phyloP scores from a whole-genome alignment of 2,113 vertebrate species.

The Mellivora capensis region DNA sequence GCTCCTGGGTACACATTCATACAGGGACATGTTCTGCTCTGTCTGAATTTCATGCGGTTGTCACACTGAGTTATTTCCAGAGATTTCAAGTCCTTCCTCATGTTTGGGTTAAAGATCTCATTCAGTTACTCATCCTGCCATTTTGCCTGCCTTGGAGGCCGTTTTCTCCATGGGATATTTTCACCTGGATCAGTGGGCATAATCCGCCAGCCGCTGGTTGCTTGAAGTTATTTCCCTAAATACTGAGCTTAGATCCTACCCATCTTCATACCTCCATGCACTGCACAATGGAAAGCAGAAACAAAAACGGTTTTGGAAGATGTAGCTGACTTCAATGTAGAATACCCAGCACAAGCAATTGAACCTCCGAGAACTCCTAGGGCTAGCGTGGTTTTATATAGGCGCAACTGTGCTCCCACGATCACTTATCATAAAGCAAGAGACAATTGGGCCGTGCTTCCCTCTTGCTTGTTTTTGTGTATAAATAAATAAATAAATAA shows the following conservation, averaged over 20 bases:
- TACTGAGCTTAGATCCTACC: not conserved
- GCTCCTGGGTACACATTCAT: not conserved
- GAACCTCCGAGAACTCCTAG: conserved; percentile 26
- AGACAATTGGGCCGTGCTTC: conserved; percentile 37
- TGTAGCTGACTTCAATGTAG: not conserved
- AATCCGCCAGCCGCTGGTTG: conserved; percentile 38
- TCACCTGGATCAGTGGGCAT: conserved; percentile 38
- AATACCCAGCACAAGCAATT: conserved; percentile 11
- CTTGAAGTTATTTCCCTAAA: conserved; percentile 8
- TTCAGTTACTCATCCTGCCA: conserved; percentile 49
- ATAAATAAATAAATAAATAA: conserved; percentile 60
- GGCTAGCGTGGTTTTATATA: conserved; percentile 52
- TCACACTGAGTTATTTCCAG: conserved; percentile 65
- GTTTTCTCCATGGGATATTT: not conserved
- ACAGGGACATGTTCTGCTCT: not conserved
- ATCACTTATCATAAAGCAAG: conserved; percentile 71
- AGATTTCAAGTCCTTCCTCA: conserved; percentile 70
- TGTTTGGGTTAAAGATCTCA: conserved; percentile 62
- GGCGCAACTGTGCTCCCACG: conserved; percentile 4
- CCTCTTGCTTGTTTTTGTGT: conserved; percentile 60
- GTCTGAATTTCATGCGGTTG: conserved; percentile 58
- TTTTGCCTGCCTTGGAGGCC: conserved; percentile 44
- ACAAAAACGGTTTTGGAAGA: not conserved
- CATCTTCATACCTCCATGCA: conserved; percentile 18
- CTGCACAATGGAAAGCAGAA: not conserved